Evolutionary conservation across 2,888 invertebrate species (phyloP).

Genomic region (Plebejus argus): DNA sequence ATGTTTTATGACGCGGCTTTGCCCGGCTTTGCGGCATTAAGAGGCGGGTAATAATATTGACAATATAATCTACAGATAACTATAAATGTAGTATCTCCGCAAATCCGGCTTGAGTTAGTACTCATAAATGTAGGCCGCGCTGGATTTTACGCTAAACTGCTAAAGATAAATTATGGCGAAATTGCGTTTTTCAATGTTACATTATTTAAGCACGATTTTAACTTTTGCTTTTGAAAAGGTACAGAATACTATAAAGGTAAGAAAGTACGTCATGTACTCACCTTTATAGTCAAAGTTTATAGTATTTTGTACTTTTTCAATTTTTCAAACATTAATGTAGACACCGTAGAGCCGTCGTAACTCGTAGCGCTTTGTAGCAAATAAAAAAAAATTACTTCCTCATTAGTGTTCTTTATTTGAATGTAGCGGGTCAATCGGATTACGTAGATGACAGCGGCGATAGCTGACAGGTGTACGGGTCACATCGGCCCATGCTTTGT

Average conservation of each 20-base stretch:
- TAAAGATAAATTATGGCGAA: not conserved
- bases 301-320: too few relatives aligned
- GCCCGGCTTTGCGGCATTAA: constrained; percentile 78
- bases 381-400: not conserved
- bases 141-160: constrained; percentile 6
- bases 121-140: not conserved
- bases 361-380: not conserved
- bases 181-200: not conserved
- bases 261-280: too few relatives aligned
- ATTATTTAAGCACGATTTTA: not conserved
- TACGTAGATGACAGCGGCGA: constrained; percentile 59
- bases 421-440: constrained; percentile 40
- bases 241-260: too few relatives aligned
- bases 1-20: constrained; percentile 75
- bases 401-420: not conserved
- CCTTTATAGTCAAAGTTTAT: too few relatives aligned
- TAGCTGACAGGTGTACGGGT: constrained; percentile 62
- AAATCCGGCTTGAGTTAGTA: constrained; percentile 66
- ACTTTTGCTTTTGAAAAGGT: not conserved
- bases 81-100: constrained; percentile 68
- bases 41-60: constrained; percentile 77
- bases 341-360: constrained; percentile 4
- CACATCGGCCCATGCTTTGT: constrained; percentile 59
- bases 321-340: not conserved
- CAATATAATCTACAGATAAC: constrained; percentile 66